Evolutionary conservation across 2,113 vertebrate species (phyloP).

Genomic region (Ceyx melanurus): DNA sequence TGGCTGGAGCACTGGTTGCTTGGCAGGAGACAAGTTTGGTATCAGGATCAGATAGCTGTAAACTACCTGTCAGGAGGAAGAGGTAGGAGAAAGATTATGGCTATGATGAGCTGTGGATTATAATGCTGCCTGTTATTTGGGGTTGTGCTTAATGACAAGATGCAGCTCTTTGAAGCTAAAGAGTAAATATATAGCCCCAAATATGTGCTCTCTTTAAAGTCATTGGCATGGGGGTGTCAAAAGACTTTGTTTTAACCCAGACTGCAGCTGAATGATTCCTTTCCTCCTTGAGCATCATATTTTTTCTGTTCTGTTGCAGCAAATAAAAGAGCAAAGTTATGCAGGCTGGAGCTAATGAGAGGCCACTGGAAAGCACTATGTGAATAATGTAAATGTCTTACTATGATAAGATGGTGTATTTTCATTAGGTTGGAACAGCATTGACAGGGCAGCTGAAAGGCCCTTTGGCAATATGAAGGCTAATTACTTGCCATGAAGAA

Average conservation of each 20-base stretch:
- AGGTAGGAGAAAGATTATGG: slow-evolving; percentile 2
- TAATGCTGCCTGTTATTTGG: background rate
- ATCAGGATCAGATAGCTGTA: slow-evolving; percentile 15
- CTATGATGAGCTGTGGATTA: slow-evolving; percentile 12
- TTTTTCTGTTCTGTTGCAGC: background rate
- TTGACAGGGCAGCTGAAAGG: slow-evolving; percentile 69
- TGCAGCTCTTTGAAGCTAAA: background rate
- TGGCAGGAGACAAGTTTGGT: background rate
- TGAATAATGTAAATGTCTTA: slow-evolving; percentile 56
- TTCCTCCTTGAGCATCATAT: background rate
- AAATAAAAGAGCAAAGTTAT: slow-evolving; percentile 29
- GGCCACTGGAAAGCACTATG: slow-evolving; percentile 28
- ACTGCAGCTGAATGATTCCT: background rate
- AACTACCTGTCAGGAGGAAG: slow-evolving; percentile 22
- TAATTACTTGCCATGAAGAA: slow-evolving; percentile 77
- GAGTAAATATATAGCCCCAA: background rate
- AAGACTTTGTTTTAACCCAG: background rate
- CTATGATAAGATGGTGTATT: slow-evolving; percentile 50
- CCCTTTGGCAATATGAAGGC: slow-evolving; percentile 74
- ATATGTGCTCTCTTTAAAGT: background rate
- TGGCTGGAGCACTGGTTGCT: background rate
- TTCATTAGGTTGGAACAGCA: slow-evolving; percentile 53
- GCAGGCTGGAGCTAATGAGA: slow-evolving; percentile 39
- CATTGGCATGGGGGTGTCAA: background rate
- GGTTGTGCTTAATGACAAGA: background rate